Conservation (phyloP, 23 tunicate species). For the Halocynthia aurantium region DNA sequence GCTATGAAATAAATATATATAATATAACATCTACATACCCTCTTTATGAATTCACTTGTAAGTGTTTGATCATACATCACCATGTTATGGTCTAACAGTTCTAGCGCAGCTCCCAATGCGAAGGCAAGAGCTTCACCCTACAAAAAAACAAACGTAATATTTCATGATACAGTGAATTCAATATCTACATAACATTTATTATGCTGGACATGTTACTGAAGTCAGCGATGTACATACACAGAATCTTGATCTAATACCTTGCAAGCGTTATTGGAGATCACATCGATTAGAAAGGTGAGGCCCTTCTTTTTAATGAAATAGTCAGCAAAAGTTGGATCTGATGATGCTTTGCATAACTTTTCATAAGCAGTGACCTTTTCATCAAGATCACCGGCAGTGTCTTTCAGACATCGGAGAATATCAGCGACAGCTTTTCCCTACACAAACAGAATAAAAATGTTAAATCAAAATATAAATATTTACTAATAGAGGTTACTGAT, state of each 20-base stretch:
- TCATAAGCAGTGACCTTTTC: conserved; percentile 38
- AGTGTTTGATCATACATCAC: conserved; percentile 37
- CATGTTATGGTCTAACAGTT: conserved; percentile 70
- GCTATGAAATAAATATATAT: not conserved
- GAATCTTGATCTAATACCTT: conserved; percentile 9
- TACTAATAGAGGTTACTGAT: too few relatives aligned
- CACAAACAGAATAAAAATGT: not conserved
- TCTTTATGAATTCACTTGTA: conserved; percentile 39
- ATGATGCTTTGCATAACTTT: conserved; percentile 42
- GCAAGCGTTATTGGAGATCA: conserved; percentile 33
- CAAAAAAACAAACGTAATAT: not conserved
- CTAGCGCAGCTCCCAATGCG: conserved; percentile 70
- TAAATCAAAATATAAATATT: too few relatives aligned
- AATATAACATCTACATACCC: conserved; percentile 7
- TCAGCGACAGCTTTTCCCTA: conserved; percentile 22
- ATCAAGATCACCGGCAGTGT: conserved; percentile 23
- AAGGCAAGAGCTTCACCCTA: conserved; percentile 59
- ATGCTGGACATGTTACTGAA: not conserved
- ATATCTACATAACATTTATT: not conserved
- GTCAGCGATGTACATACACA: not conserved
- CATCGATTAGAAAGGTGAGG: conserved; percentile 29
- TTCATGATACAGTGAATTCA: not conserved
- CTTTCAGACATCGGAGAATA: conserved; percentile 9
- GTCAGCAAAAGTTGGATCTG: conserved; percentile 74
- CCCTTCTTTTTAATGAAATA: conserved; percentile 59